A percentile compares a stretch with the other conserved stretches of the same genome.
phyloP scores from a whole-genome alignment of 1,140 invertebrate species.

The Antheraea pernyi region DNA sequence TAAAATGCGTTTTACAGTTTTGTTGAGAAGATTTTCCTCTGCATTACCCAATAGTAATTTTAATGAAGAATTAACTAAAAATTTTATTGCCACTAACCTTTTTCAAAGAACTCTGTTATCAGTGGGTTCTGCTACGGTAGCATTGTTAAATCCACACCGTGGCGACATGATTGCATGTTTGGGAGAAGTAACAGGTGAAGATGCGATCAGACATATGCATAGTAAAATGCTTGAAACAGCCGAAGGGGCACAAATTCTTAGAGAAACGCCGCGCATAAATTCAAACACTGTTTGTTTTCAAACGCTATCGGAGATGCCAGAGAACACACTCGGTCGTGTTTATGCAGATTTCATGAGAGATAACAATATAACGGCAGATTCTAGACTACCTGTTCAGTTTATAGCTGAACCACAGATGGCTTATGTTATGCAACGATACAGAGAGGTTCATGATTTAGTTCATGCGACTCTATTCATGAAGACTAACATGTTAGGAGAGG shows the following conservation, averaged over 20 bases:
- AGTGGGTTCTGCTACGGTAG: conserved; percentile 88
- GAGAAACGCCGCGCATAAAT: conserved; percentile 92
- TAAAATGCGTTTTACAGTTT: conserved; percentile 14
- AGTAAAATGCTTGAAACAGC: conserved; percentile 82
- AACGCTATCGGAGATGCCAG: conserved; percentile 85
- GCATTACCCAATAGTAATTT: conserved; percentile 28
- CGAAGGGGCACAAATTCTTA: conserved; percentile 87
- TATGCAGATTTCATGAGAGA: conserved; percentile 91
- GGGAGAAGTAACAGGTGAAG: conserved; percentile 92
- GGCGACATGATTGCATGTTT: conserved; percentile 97
- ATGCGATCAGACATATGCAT: conserved; percentile 84
- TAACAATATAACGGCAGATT: conserved; percentile 96
- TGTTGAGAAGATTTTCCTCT: conserved; percentile 28
- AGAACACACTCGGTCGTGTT: conserved; percentile 89
- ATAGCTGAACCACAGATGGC: conserved; percentile 94
- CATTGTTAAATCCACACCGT: conserved; percentile 86
- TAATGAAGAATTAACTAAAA: conserved; percentile 67
- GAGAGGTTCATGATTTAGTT: conserved; percentile 97
- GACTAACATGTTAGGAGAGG: conserved; percentile 95
- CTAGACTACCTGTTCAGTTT: conserved; percentile 92
- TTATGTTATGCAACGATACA: conserved; percentile 98
- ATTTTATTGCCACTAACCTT: conserved; percentile 85
- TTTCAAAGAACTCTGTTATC: conserved; percentile 89
- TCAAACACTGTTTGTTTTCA: conserved; percentile 89
- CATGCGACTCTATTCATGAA: conserved; percentile 96